Conservation (phyloP, 1,140 invertebrate species). For the Coptotermes formosanus region DNA sequence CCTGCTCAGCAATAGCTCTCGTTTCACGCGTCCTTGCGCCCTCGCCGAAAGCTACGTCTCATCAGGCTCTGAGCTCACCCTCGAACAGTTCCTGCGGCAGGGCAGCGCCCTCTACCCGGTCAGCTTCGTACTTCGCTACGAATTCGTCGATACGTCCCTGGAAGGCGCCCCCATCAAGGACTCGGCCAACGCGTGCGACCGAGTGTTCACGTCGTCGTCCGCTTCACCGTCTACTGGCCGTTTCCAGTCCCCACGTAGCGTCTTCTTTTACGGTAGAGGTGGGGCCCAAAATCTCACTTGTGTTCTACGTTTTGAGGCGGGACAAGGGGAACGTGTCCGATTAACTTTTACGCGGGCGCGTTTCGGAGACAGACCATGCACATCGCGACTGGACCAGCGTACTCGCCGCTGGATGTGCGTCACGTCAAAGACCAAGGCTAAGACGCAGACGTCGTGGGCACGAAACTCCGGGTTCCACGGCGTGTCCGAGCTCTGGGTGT, state of each 20-base stretch:
- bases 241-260: slow-evolving; percentile 73
- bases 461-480: background rate
- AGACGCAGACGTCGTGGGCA: slow-evolving; percentile 46
- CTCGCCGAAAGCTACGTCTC: slow-evolving; percentile 76
- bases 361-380: slow-evolving; percentile 66
- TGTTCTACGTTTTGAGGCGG: slow-evolving; percentile 69
- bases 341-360: slow-evolving; percentile 60
- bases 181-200: slow-evolving; percentile 58
- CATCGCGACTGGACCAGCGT: slow-evolving; percentile 61
- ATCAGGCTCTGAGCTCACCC: slow-evolving; percentile 65
- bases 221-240: slow-evolving; percentile 50
- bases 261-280: slow-evolving; percentile 78
- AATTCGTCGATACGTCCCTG: slow-evolving; percentile 63
- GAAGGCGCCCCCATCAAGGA: slow-evolving; percentile 53
- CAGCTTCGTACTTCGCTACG: slow-evolving; percentile 73
- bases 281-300: slow-evolving; percentile 73
- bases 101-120: slow-evolving; percentile 75
- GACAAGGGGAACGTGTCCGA: slow-evolving; percentile 61
- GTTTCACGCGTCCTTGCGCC: slow-evolving; percentile 69
- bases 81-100: slow-evolving; percentile 69
- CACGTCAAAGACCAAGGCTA: slow-evolving; percentile 36
- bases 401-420: slow-evolving; percentile 67
- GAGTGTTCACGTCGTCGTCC: slow-evolving; percentile 51
- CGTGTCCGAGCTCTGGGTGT: slow-evolving; percentile 61
- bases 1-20: slow-evolving; percentile 70